Base-by-base conservation (phyloP, 1,140 invertebrate species). In the Tenebrio molitor region DNA sequence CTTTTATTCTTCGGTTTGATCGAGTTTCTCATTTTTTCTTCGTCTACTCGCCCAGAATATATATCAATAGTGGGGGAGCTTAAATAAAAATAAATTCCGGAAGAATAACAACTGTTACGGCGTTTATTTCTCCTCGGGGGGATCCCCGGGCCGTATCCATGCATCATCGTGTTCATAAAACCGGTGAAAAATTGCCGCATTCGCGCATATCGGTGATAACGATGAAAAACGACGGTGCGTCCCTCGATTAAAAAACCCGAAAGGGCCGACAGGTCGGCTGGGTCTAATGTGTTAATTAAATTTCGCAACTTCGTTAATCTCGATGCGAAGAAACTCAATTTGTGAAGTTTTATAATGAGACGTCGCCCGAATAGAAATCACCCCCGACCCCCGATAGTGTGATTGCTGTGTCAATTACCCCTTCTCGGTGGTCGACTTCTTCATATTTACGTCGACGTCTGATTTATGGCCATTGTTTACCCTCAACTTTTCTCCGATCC, bases 81-180 rank as follows among this genome's bases (percentile, higher is more conserved):
- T 25, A 58, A 58, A 29, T 12, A 25, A 14, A 53, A 58, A 58
- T 58, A 58, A n/a, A 58, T 58, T 58, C 6, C 14, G 21, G 12
- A 7, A 14, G 5, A 58, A 29, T n/a, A 29, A 33, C 50, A 58
- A 58, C 21, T 29, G 50, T 29, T 58, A 29, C 21, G 8, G 21
- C 23, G 50, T 58, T 58, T 58, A 58, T 58, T 58, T 58, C 23
- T 29, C 50, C 50, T 50, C 21, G 5, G 50, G 15, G 50, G 23
- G 23, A 58, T 29, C 23, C n/a, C n/a, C 14, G 25, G 7, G 50
- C 23, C 19, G 19, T 58, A 29, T 25, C n/a, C 50, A 29, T 58
- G 29, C 29, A 58, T 58, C 50, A 58, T 25, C 21, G 23, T 12
- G 21, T 25, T 58, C 50, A 58, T 58, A 58, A 58, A 50, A 50